Evolutionary conservation across 2,113 vertebrate species (phyloP).

Genomic region (Deroptyus accipitrinus): DNA sequence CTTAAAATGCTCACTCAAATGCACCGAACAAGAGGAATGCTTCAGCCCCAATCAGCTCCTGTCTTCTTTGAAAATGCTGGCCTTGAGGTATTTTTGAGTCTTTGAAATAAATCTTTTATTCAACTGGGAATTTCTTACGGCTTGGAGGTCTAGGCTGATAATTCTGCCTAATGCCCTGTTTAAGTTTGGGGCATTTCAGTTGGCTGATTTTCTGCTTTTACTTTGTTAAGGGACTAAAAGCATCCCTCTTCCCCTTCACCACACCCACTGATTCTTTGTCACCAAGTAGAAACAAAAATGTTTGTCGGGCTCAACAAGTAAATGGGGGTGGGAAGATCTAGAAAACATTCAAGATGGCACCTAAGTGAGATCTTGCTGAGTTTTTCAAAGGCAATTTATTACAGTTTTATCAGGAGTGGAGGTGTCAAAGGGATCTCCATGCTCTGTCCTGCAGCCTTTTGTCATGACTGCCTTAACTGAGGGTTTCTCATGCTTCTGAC

Average conservation of each 20-base stretch:
- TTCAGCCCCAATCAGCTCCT: slow-evolving; percentile 74
- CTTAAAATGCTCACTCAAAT: slow-evolving; percentile 80
- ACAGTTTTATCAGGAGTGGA: background rate
- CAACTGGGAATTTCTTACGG: slow-evolving; percentile 72
- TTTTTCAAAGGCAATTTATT: background rate
- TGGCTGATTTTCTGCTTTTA: slow-evolving; percentile 26
- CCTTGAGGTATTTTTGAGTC: slow-evolving; percentile 76
- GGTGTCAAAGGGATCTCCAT: background rate
- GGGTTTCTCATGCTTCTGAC: background rate
- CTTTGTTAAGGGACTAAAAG: slow-evolving; percentile 2
- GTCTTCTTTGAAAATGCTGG: slow-evolving; percentile 70
- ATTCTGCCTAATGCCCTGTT: slow-evolving; percentile 74
- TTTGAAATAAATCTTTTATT: slow-evolving; percentile 81
- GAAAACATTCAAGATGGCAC: background rate
- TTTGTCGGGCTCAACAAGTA: background rate
- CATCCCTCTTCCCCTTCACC: background rate
- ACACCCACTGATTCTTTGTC: background rate
- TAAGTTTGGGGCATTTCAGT: slow-evolving; percentile 48
- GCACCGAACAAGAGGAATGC: slow-evolving; percentile 69
- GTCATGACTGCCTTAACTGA: background rate
- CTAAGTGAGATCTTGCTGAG: background rate
- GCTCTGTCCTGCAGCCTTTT: background rate
- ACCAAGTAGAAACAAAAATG: background rate
- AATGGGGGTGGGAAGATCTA: background rate
- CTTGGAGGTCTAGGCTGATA: slow-evolving; percentile 70